A percentile compares a stretch with the other conserved stretches of the same genome.
Evolutionary conservation across 2,797 vertebrate genomes (phyloP).

Genomic region (Eutrigla gurnardus): DNA sequence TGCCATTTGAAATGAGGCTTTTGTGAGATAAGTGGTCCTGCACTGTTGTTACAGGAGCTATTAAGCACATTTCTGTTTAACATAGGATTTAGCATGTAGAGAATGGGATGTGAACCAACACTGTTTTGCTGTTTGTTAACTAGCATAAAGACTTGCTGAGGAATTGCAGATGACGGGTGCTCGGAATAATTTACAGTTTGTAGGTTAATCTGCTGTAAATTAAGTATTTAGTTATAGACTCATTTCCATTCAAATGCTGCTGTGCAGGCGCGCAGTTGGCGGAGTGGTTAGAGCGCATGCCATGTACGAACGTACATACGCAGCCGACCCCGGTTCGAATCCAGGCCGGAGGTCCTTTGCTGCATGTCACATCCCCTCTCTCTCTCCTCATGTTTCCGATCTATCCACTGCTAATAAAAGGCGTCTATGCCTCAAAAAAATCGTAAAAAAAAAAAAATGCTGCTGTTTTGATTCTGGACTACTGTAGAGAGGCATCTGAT

Average conservation of each 20-base stretch:
- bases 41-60: slow-evolving; percentile 21
- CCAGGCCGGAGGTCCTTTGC: no score
- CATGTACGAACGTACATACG: no score
- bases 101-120: background rate
- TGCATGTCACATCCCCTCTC: no score
- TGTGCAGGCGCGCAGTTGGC: no score
- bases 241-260: background rate
- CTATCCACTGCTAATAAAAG: no score
- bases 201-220: slow-evolving; percentile 5
- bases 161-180: background rate
- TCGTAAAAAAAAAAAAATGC: no score
- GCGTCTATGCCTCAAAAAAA: no score
- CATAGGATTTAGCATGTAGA: slow-evolving; percentile 18
- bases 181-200: background rate
- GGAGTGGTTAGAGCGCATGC: no score
- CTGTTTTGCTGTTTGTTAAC: slow-evolving; percentile 15
- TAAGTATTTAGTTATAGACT: background rate
- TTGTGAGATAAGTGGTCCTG: slow-evolving; percentile 30
- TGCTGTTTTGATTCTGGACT: background rate
- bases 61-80: slow-evolving; percentile 11
- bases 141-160: slow-evolving; percentile 14
- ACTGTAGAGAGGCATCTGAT: background rate
- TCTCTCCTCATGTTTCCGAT: no score
- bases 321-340: no score
- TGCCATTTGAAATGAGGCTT: slow-evolving; percentile 30